These are phyloP conservation scores for Volucella zonaria DNA, from an alignment of 2,888 invertebrate species.

Conservation along the genomic window DNA sequence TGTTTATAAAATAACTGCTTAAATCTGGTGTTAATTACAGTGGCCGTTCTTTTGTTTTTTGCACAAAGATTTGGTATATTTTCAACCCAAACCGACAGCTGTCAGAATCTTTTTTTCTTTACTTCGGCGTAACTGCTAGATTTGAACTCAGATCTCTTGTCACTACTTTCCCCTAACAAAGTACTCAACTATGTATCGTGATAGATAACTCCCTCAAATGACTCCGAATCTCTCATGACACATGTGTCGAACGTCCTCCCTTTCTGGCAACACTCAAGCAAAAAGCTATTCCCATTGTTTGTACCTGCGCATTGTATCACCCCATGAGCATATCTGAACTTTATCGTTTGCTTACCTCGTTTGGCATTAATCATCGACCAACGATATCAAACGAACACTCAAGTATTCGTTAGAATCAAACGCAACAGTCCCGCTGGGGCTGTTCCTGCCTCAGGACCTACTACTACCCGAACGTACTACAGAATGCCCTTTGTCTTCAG, in stretches of 20 bases:
- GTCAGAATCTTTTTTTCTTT: too few relatives aligned
- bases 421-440: constrained; percentile 27
- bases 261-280: constrained; percentile 30
- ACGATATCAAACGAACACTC: constrained; percentile 29
- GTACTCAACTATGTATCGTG: not conserved
- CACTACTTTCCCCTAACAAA: too few relatives aligned
- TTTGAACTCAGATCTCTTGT: too few relatives aligned
- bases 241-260: not conserved
- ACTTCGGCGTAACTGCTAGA: too few relatives aligned
- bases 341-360: constrained; percentile 21
- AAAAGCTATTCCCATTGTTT: constrained; percentile 63
- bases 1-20: too few relatives aligned
- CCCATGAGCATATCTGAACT: not conserved
- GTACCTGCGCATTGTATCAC: constrained; percentile 54
- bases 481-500: constrained; percentile 30
- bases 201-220: not conserved
- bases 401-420: constrained; percentile 19
- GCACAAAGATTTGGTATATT: too few relatives aligned
- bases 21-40: too few relatives aligned
- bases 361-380: constrained; percentile 46
- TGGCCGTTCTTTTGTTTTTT: too few relatives aligned
- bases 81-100: too few relatives aligned
- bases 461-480: constrained; percentile 3
- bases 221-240: constrained; percentile 42
- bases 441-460: constrained; percentile 1